Base-by-base conservation (phyloP, 2,888 invertebrate species). In the Philopedon plagiatum region DNA sequence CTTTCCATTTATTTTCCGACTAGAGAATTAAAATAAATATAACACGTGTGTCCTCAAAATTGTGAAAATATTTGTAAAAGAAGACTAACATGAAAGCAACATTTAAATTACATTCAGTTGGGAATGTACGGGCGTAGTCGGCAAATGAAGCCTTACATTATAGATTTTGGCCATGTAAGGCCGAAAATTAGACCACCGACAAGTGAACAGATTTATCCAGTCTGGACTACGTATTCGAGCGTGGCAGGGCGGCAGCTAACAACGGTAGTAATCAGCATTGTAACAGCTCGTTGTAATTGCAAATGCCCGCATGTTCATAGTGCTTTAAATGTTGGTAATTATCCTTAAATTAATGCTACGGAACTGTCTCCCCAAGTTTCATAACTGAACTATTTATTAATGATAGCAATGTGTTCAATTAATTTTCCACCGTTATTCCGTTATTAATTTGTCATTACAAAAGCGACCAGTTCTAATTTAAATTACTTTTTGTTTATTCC, bases 291-390 rank as follows among this genome's bases (percentile, higher is more conserved):
- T 63, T 49, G 73, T 77, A 76, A 77, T 79, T 76, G 68, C 77
- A 68, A 72, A 70, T 69, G 64, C 72, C 77, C 77, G 75, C 76
- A 75, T 76, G 77, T 75, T 76, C 73, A 71, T 73, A 74, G 74
- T 63, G 70, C 68, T 76, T 75, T 76, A 78, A 78, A 78, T 70
- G 77, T 61, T 70, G 44, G 75, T 72, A 75, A 78, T 78, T 78
- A 76, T 73, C 74, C 76, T 76, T 73, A 75, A 78, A 78, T 78
- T 78, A 78, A 76, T 77, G 76, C 71, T 62, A 63, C 44, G 61
- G 61, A 56, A 71, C 72, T 68, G 76, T 68, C n/a, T n/a, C 66
- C 69, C 65, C 63, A 69, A 66, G 67, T 74, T 61, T 74, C 66
- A 71, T 71, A 60, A 65, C 26, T 49, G 32, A 29, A 44, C 29